Evolutionary conservation across 2,797 vertebrate genomes (phyloP).

Genomic region (Oreochromis mossambicus): DNA sequence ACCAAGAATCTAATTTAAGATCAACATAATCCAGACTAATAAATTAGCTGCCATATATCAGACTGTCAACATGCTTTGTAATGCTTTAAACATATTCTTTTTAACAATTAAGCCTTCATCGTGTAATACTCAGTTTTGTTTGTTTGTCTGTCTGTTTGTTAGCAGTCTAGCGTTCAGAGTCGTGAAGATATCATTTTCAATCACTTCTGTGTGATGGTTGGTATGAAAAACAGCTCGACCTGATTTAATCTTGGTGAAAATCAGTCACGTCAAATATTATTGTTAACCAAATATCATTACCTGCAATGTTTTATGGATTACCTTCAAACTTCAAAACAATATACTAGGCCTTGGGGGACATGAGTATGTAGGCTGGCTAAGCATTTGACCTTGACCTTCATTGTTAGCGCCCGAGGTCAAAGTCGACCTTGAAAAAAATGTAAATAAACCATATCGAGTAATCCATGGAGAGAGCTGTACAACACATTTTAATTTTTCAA

Average conservation of each 20-base stretch:
- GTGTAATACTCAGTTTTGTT: not conserved
- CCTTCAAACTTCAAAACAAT: not conserved
- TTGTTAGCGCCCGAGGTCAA: not conserved
- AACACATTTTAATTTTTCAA: not conserved
- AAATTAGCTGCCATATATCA: not conserved
- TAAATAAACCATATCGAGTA: not conserved
- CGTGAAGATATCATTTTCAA: not conserved
- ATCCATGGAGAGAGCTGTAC: accelerated
- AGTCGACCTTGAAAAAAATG: accelerated
- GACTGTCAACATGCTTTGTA: not conserved
- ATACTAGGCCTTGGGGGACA: accelerated
- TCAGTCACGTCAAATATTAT: not conserved
- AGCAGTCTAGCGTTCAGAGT: not conserved
- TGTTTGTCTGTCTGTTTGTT: not conserved
- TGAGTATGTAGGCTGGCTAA: not conserved
- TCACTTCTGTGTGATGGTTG: not conserved
- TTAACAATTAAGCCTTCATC: not conserved
- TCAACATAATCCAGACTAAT: not conserved
- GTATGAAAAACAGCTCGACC: not conserved
- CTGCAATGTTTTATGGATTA: not conserved
- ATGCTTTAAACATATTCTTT: not conserved
- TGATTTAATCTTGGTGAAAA: not conserved
- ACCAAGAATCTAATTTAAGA: not conserved
- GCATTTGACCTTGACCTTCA: not conserved
- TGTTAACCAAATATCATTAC: not conserved